Conservation (phyloP, 2,797 vertebrate species). For the Danio aesculapii region DNA sequence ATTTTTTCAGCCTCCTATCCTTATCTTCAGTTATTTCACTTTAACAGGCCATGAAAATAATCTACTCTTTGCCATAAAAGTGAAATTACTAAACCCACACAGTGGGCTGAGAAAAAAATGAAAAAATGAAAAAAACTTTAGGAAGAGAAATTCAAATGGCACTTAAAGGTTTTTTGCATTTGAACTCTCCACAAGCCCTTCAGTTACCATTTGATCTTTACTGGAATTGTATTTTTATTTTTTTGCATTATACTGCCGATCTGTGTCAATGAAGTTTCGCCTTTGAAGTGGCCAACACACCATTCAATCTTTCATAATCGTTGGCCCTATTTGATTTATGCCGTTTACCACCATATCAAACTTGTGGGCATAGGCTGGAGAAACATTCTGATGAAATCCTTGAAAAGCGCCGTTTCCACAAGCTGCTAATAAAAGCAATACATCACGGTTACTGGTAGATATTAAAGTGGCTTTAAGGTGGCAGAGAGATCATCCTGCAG, state of each 20-base stretch:
- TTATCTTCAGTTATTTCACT: no score
- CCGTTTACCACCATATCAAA: slow-evolving; percentile 30
- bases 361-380: slow-evolving; percentile 36
- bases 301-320: slow-evolving; percentile 49
- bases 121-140: no score
- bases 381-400: slow-evolving; percentile 54
- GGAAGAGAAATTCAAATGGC: no score
- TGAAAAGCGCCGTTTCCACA: slow-evolving; percentile 51
- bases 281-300: slow-evolving; percentile 48
- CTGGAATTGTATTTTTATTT: no score
- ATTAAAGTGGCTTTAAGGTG: slow-evolving; percentile 56
- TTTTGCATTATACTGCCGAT: not conserved
- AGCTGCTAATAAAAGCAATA: slow-evolving; percentile 55
- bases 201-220: not conserved
- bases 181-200: no score
- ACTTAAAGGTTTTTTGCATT: no score
- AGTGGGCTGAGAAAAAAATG: no score
- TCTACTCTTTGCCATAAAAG: no score
- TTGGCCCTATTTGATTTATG: slow-evolving; percentile 54
- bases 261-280: not conserved
- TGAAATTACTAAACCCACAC: no score
- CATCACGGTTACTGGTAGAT: slow-evolving; percentile 58
- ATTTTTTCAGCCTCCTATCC: no score
- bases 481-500: slow-evolving; percentile 22
- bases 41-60: no score